These are phyloP conservation scores for Dendrolimus houi DNA, from an alignment of 2,888 invertebrate genomes.

Conservation along the genomic window DNA sequence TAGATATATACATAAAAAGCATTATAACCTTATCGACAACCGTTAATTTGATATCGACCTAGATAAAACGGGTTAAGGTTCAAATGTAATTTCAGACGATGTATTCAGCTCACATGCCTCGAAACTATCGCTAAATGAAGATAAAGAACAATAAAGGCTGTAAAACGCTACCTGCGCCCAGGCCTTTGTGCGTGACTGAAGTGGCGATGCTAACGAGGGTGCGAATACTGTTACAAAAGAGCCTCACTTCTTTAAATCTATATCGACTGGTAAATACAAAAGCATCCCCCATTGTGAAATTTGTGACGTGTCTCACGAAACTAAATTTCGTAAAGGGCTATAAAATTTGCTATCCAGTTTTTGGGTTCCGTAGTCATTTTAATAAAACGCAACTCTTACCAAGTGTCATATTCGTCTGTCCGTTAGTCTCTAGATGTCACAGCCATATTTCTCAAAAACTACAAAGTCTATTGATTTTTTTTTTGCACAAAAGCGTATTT, in stretches of 20 bases:
- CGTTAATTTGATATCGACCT: neutral
- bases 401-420: too few species aligned
- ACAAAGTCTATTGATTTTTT: too few species aligned
- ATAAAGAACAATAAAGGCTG: constrained; percentile 30
- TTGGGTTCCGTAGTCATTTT: too few species aligned
- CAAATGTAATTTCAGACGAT: constrained; percentile 6
- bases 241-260: neutral
- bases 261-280: neutral
- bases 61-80: constrained; percentile 12
- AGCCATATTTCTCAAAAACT: too few species aligned
- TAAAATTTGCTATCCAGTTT: too few species aligned
- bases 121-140: constrained; percentile 19
- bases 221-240: constrained; percentile 3
- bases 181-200: constrained; percentile 26
- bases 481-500: too few species aligned
- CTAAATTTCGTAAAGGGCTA: too few species aligned
- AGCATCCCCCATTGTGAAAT: neutral
- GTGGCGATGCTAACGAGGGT: constrained; percentile 40
- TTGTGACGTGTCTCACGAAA: too few species aligned
- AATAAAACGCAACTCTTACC: too few species aligned
- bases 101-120: constrained; percentile 8
- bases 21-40: neutral
- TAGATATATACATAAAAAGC: too few species aligned
- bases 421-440: too few species aligned
- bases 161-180: constrained; percentile 10